Evolutionary conservation across 1,140 invertebrate genomes (phyloP).

Genomic region (Conus ventricosus): DNA sequence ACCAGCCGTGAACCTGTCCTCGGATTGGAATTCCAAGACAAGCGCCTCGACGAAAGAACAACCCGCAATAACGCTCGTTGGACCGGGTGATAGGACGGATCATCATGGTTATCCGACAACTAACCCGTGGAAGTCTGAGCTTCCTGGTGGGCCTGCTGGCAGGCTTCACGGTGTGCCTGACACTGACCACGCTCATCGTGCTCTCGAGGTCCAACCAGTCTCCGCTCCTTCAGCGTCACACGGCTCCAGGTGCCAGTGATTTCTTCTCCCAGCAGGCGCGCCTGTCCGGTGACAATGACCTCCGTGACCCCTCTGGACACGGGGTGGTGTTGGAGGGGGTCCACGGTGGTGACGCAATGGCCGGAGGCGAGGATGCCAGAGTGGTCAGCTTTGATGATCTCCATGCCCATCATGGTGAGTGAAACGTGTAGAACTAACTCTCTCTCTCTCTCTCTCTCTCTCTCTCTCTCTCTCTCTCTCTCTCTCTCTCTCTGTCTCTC

Average conservation of each 20-base stretch:
- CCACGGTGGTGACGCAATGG: not conserved
- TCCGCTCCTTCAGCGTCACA: not conserved
- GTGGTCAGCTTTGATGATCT: not conserved
- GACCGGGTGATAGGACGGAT: not conserved
- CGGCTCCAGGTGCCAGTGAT: too few species aligned
- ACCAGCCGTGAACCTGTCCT: too few species aligned
- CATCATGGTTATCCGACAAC: not conserved
- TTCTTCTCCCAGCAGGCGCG: too few species aligned
- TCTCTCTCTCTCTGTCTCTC: not conserved
- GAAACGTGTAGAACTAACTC: not conserved
- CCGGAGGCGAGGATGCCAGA: not conserved
- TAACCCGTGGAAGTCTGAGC: not conserved
- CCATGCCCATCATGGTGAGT: not conserved
- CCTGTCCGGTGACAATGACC: not conserved
- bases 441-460: not conserved
- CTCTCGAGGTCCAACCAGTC: not conserved
- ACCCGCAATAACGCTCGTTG: too few species aligned
- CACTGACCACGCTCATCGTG: not conserved
- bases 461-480: not conserved
- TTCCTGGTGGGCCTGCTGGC: not conserved
- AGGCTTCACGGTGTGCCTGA: not conserved
- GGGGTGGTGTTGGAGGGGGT: not conserved
- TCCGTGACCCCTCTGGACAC: not conserved
- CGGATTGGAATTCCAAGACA: too few species aligned
- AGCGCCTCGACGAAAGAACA: too few species aligned